phyloP scores from a whole-genome alignment of 1,140 invertebrate species.

The Bombus polaris region DNA sequence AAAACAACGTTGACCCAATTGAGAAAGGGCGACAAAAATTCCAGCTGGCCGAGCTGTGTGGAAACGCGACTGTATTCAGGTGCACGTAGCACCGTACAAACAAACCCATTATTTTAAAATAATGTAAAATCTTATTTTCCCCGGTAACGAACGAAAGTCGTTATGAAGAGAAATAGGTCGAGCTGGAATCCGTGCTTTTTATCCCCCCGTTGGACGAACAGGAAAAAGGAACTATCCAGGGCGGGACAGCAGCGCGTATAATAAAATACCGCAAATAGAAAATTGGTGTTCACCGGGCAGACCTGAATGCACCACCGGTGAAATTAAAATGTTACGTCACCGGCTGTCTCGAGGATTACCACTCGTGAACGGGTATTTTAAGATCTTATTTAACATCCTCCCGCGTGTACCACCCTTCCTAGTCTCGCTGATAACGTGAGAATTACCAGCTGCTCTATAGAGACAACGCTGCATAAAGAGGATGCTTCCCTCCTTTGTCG shows the following conservation, averaged over 20 bases:
- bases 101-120: constrained; percentile 48
- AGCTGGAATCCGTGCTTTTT: constrained; percentile 13
- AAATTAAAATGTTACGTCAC: constrained; percentile 51
- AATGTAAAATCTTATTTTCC: constrained; percentile 44
- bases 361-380: constrained; percentile 42
- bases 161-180: constrained; percentile 48
- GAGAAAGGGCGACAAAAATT: constrained; percentile 1
- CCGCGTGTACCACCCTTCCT: not conserved
- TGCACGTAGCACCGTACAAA: constrained; percentile 21
- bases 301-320: constrained; percentile 7
- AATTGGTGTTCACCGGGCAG: constrained; percentile 16
- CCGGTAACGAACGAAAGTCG: constrained; percentile 28
- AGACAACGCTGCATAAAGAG: constrained; percentile 32
- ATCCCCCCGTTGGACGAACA: not conserved
- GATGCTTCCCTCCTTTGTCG: not conserved
- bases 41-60: not conserved
- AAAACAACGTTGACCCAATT: constrained; percentile 21
- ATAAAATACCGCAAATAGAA: constrained; percentile 45
- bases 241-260: not conserved
- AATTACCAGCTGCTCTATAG: constrained; percentile 43
- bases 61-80: constrained; percentile 6
- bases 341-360: constrained; percentile 37
- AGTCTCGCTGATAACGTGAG: constrained; percentile 49
- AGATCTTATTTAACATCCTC: constrained; percentile 50
- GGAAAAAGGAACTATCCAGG: not conserved